These are phyloP conservation scores for Rhabditoides inermis DNA, from an alignment of 2,888 invertebrate species.

Conservation along the genomic window DNA sequence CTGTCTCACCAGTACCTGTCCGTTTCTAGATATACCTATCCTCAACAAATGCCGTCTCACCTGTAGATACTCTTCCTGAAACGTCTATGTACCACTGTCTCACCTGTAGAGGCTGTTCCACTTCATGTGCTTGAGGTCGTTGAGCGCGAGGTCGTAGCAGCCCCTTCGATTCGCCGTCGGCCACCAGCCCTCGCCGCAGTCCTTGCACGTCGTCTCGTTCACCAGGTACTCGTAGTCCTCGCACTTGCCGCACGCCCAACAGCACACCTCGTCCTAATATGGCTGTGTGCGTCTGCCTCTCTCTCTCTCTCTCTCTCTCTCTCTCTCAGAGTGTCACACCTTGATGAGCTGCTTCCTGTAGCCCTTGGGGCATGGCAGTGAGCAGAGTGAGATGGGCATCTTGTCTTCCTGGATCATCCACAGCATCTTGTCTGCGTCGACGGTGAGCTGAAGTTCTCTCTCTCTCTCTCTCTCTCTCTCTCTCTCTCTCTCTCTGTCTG, in stretches of 20 bases:
- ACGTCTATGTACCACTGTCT: too few species aligned
- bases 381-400: constrained; percentile 54
- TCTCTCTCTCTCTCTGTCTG: not conserved
- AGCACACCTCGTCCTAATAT: constrained; percentile 56
- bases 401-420: constrained; percentile 13
- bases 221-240: constrained; percentile 42
- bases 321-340: constrained; percentile 11
- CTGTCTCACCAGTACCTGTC: too few species aligned
- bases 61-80: too few species aligned
- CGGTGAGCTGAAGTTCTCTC: constrained; percentile 18
- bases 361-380: constrained; percentile 54
- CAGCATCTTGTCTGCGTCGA: constrained; percentile 19
- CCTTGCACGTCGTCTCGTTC: constrained; percentile 47
- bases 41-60: too few species aligned
- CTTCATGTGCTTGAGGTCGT: constrained; percentile 57
- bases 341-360: constrained; percentile 55
- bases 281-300: too few species aligned
- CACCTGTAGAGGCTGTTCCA: constrained; percentile 66
- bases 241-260: constrained; percentile 54
- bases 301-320: not conserved
- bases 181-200: constrained; percentile 46
- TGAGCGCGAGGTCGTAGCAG: constrained; percentile 37
- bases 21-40: too few species aligned
- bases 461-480: not conserved
- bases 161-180: constrained; percentile 28